Evolutionary conservation across 2,888 invertebrate species (phyloP), one percentile per base, ranked within the genome.

Genomic region (Cosmorhoe ocellata): DNA sequence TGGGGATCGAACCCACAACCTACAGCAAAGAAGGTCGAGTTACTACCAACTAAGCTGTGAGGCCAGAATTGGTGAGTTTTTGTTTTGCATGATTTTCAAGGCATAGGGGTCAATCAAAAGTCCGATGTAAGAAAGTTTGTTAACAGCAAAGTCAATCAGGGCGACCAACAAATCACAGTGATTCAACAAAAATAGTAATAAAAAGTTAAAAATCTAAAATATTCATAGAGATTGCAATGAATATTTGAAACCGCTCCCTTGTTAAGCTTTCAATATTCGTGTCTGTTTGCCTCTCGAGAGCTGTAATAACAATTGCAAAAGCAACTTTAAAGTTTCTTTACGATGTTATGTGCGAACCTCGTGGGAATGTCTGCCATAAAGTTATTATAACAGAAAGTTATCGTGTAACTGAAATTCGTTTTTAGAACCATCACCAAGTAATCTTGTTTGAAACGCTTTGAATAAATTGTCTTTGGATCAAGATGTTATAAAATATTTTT

Each of bases 201-300:
- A 50, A 37, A 37, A 26, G 26, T 37, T 32, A 38, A 50, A 46
- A 42, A 28, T 31, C 10, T 24, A 50, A 46, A 42, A 28, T 31
- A 12, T 18, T 24, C 24, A 24, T 6, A 24, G 6, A 24, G 7
- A 24, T 4, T 24, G 1, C 5, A 5, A 24, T 24, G 24, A 24
- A 24, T 24, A 24, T 13, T 32, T 13, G 12, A 13, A 12, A 45
- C 32, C 24, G 37, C 30, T 40, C 27, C 40, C 39, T 11, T 38
- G 48, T 46, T 45, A 27, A 50, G 48, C 37, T 58, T 61, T 58
- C 54, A 51, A 58, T 58, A 58, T 51, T 54, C 46, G 50, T 38
- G 47, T 12, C 33, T 36, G 48, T 51, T 40, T 53, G 30, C 48
- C 54, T 56, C 56, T 9, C 1, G 52, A 51, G 58, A 36, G 38